These are phyloP conservation scores for Napeogenes inachia DNA, from an alignment of 2,888 invertebrate genomes.

Conservation along the genomic window DNA sequence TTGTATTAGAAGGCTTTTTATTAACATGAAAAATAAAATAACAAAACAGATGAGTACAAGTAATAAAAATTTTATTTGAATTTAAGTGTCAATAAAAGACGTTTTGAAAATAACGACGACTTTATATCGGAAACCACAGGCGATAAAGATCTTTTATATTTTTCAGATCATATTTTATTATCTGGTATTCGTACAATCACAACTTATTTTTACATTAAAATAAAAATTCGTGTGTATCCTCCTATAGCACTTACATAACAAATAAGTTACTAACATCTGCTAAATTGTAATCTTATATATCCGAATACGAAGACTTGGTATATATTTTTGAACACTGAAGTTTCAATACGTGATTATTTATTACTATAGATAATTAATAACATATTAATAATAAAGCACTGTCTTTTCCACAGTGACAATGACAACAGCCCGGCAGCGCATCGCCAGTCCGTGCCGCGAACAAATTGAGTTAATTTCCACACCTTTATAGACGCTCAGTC, in stretches of 20 bases:
- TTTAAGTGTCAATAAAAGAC: slow-evolving; percentile 46
- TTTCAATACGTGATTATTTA: too few species aligned
- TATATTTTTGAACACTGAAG: too few species aligned
- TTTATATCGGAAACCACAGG: slow-evolving; percentile 28
- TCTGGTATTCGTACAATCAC: background rate
- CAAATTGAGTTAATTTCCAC: slow-evolving; percentile 64
- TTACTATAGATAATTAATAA: slow-evolving; percentile 10
- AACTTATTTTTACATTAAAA: too few species aligned
- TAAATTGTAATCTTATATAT: background rate
- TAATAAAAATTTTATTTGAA: slow-evolving; percentile 38
- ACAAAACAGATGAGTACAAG: background rate
- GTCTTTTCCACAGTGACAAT: slow-evolving; percentile 35
- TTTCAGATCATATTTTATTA: slow-evolving; percentile 4
- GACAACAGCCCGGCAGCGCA: slow-evolving; percentile 38
- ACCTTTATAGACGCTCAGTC: slow-evolving; percentile 52
- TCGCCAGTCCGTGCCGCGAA: slow-evolving; percentile 45
- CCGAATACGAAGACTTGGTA: background rate
- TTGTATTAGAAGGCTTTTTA: too few species aligned
- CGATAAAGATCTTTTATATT: slow-evolving; percentile 22
- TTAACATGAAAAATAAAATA: too few species aligned
- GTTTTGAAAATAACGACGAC: slow-evolving; percentile 33
- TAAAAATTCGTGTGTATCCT: too few species aligned
- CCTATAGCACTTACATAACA: too few species aligned
- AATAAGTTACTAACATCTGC: too few species aligned
- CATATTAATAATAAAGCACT: slow-evolving; percentile 22